phyloP scores from a whole-genome alignment of 2,113 vertebrate genomes.

The Tonatia bakeri region DNA sequence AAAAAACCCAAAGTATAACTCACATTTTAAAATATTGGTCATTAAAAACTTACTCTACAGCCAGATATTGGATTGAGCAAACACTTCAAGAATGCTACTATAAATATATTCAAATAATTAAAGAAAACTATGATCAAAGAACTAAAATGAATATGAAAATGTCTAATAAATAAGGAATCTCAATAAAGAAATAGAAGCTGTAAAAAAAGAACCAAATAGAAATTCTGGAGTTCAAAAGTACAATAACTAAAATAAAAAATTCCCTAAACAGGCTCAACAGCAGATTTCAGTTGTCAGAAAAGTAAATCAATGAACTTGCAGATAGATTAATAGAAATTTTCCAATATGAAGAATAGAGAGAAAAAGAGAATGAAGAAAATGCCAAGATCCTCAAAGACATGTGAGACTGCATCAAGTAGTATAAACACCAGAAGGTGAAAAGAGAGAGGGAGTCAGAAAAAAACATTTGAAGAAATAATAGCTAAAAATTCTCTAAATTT shows the following conservation, averaged over 20 bases:
- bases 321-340: slow-evolving; percentile 27
- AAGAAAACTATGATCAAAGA: not conserved
- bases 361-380: not conserved
- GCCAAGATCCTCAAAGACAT: not conserved
- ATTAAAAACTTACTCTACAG: not conserved
- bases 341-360: not conserved
- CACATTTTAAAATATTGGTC: not conserved
- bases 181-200: not conserved
- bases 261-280: not conserved
- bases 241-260: slow-evolving; percentile 29
- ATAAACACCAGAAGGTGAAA: not conserved
- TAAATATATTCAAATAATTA: slow-evolving; percentile 5
- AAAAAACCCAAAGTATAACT: not conserved
- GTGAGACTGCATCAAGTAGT: not conserved
- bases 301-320: not conserved
- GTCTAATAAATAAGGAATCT: not conserved
- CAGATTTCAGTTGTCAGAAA: not conserved
- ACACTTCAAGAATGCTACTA: not conserved
- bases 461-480: not conserved
- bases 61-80: not conserved
- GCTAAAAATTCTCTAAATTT: not conserved
- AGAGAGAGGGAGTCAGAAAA: not conserved
- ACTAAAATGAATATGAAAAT: slow-evolving; percentile 1
- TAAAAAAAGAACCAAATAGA: slow-evolving; percentile 18
- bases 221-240: slow-evolving; percentile 42